Conservation (phyloP, 2,888 invertebrate genomes). For the Scaptodrosophila latifasciaeformis region DNA sequence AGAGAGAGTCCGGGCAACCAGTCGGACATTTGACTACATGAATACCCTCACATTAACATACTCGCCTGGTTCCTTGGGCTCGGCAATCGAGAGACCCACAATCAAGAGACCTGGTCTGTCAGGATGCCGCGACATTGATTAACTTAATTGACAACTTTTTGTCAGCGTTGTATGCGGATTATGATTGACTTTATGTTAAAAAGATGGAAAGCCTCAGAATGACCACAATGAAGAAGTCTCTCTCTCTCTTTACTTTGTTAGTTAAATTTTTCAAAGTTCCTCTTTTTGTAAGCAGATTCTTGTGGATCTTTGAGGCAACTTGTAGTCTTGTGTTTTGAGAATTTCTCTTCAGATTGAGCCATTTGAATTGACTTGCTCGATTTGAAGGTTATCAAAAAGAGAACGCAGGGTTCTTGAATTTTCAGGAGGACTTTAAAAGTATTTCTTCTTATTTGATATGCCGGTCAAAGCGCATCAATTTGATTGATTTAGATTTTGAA, state of each 20-base stretch:
- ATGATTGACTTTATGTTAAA: constrained; percentile 72
- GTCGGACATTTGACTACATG: constrained; percentile 51
- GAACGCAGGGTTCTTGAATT: too few relatives aligned
- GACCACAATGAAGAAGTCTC: too few relatives aligned
- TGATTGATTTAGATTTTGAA: constrained; percentile 51
- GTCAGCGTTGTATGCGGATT: constrained; percentile 65
- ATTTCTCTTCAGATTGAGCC: too few relatives aligned
- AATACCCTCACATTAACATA: constrained; percentile 52
- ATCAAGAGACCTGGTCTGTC: too few relatives aligned
- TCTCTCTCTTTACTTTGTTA: constrained; percentile 39
- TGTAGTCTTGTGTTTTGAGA: too few relatives aligned
- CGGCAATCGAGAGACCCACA: too few relatives aligned
- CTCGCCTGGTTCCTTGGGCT: constrained; percentile 1
- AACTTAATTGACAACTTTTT: constrained; percentile 72
- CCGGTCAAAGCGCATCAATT: constrained; percentile 59
- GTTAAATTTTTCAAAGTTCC: constrained; percentile 52
- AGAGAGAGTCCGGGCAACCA: neutral
- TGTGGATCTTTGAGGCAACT: too few relatives aligned
- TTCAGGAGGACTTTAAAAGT: too few relatives aligned
- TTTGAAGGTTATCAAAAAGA: neutral
- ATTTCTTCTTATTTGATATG: too few relatives aligned
- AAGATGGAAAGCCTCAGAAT: constrained; percentile 13
- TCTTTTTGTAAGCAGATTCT: too few relatives aligned
- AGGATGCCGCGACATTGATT: constrained; percentile 34
- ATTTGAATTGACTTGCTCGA: neutral